phyloP scores from a whole-genome alignment of 2,888 invertebrate species.

The Acanthosepion pharaonis region DNA sequence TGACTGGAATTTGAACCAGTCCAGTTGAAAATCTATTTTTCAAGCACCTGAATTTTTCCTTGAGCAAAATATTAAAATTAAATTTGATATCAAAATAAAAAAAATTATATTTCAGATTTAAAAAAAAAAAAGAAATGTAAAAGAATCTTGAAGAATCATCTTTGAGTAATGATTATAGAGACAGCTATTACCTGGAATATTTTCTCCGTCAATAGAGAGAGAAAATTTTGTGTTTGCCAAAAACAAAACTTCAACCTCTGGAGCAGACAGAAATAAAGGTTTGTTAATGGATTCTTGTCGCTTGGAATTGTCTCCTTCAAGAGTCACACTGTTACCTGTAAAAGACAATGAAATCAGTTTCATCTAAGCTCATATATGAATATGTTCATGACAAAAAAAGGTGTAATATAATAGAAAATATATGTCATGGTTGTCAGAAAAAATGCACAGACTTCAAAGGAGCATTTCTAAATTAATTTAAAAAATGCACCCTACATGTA shows the following conservation, averaged over 20 bases:
- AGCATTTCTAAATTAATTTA: too few species aligned
- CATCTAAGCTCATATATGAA: not conserved
- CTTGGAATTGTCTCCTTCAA: slow-evolving; percentile 38
- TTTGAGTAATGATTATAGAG: not conserved
- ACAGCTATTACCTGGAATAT: not conserved
- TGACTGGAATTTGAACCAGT: too few species aligned
- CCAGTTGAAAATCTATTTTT: too few species aligned
- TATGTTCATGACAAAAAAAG: not conserved
- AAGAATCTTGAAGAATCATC: not conserved
- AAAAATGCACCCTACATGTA: too few species aligned
- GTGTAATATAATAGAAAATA: not conserved
- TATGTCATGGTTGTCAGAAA: not conserved
- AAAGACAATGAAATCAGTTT: not conserved
- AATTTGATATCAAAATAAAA: too few species aligned
- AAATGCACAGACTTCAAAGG: too few species aligned
- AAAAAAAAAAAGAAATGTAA: not conserved
- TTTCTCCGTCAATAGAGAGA: slow-evolving; percentile 23
- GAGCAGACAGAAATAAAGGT: not conserved
- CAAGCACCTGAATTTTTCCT: too few species aligned
- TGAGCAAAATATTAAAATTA: too few species aligned
- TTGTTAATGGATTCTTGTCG: not conserved
- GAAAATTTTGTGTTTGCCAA: slow-evolving; percentile 45
- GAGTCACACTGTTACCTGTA: not conserved
- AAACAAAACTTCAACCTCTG: slow-evolving; percentile 38
- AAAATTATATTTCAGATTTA: too few species aligned